Percentiles rank a stretch among this genome's conserved stretches.
Conservation (phyloP, 2,113 vertebrate genomes). For the Ginglymostoma cirratum region DNA sequence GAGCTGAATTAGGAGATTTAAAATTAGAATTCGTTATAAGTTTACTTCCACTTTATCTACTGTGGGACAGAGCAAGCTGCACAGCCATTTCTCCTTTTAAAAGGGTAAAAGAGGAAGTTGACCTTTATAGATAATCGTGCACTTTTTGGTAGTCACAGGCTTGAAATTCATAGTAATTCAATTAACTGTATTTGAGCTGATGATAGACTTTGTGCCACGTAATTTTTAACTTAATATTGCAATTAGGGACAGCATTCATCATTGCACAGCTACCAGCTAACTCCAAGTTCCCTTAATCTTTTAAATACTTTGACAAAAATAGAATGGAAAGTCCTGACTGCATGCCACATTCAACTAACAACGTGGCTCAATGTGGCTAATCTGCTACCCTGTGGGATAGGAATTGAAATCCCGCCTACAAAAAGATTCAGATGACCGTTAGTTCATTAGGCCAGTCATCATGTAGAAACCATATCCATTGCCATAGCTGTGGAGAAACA, state of each 20-base stretch:
- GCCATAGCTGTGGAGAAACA: neutral
- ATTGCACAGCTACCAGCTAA: neutral
- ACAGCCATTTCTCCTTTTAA: conserved; percentile 49
- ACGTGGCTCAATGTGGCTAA: neutral
- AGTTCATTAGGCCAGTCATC: no score
- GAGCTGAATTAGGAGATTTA: conserved; percentile 44
- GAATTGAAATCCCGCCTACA: neutral
- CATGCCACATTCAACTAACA: neutral
- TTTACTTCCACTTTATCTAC: conserved; percentile 50
- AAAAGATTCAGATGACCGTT: neutral
- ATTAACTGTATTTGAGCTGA: neutral
- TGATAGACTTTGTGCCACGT: neutral
- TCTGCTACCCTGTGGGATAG: neutral
- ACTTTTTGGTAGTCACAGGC: neutral
- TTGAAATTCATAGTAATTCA: neutral
- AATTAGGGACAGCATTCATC: neutral
- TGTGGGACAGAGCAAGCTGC: conserved; percentile 39
- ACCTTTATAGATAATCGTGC: conserved; percentile 4
- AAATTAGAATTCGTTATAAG: conserved; percentile 48
- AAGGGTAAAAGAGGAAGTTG: conserved; percentile 45
- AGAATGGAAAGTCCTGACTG: neutral
- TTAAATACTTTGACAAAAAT: neutral
- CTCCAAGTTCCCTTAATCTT: neutral
- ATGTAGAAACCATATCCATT: neutral
- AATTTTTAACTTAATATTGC: neutral